Percentiles rank a stretch among this genome's conserved stretches.
phyloP scores from a whole-genome alignment of 2,888 invertebrate genomes.

The Drosophila macrospina region DNA sequence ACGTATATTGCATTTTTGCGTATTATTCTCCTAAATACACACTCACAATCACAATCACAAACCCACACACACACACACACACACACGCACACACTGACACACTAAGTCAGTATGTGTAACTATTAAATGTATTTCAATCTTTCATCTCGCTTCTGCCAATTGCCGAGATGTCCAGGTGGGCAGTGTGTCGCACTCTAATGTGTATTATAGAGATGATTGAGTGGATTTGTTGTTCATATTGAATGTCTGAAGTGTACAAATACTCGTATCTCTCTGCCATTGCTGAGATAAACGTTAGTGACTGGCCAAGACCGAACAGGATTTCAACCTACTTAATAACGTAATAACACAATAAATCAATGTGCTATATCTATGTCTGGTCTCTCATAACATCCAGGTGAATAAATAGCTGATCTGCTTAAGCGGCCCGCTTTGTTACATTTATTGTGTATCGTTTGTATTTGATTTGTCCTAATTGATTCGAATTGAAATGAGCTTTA shows the following conservation, averaged over 20 bases:
- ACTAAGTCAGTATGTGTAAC: slow-evolving; percentile 7
- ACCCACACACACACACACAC: too few relatives aligned
- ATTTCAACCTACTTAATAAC: slow-evolving; percentile 54
- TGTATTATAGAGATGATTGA: slow-evolving; percentile 76
- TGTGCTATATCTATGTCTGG: slow-evolving; percentile 20
- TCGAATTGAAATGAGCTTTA: slow-evolving; percentile 16
- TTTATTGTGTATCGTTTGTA: slow-evolving; percentile 50
- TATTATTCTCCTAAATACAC: slow-evolving; percentile 27
- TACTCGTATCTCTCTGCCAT: slow-evolving; percentile 58
- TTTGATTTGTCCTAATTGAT: slow-evolving; percentile 44
- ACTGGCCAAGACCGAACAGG: slow-evolving; percentile 58
- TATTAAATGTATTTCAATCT: slow-evolving; percentile 23
- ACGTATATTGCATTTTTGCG: slow-evolving; percentile 63
- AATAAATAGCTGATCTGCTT: slow-evolving; percentile 34
- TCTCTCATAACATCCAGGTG: slow-evolving; percentile 42
- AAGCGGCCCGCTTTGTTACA: slow-evolving; percentile 34
- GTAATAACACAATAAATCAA: slow-evolving; percentile 59
- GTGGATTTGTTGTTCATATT: slow-evolving; percentile 73
- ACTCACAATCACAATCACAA: too few relatives aligned
- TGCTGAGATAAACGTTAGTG: slow-evolving; percentile 63
- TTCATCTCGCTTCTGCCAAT: slow-evolving; percentile 20
- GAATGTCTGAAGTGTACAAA: slow-evolving; percentile 63
- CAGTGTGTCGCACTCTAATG: slow-evolving; percentile 42
- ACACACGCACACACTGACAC: slow-evolving; percentile 15
- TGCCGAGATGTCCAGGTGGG: slow-evolving; percentile 23